Conservation (phyloP, 1,140 invertebrate genomes). For the Portunus trituberculatus region DNA sequence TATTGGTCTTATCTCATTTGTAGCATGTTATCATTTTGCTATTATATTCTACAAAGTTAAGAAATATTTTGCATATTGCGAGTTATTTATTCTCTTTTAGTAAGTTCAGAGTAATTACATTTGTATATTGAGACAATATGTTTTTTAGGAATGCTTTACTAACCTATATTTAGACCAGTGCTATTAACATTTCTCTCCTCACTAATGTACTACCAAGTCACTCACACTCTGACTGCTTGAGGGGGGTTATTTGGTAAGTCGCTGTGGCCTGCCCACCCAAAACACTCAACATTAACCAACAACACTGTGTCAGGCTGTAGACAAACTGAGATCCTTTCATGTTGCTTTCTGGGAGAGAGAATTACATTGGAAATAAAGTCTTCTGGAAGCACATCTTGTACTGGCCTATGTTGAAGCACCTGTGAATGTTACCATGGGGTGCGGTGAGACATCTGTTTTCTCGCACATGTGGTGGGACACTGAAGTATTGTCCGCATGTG, state of each 20-base stretch:
- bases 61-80: background rate
- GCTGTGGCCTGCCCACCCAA: background rate
- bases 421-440: background rate
- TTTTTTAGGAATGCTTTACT: conserved; percentile 24
- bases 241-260: background rate
- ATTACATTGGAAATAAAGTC: background rate
- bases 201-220: background rate
- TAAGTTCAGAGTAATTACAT: conserved; percentile 3
- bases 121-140: conserved; percentile 14
- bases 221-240: background rate
- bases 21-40: conserved; percentile 1
- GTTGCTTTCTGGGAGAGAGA: background rate
- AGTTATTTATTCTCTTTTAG: conserved; percentile 24
- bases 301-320: conserved; percentile 6
- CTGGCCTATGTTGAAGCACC: background rate
- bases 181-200: background rate
- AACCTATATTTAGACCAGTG: background rate
- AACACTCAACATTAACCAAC: background rate
- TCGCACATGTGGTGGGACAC: conserved; percentile 43
- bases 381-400: background rate
- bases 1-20: background rate
- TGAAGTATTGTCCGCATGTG: conserved; percentile 59
- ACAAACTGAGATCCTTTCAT: background rate
- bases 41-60: conserved; percentile 4
- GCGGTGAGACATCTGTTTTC: background rate